A percentile compares a stretch with the other conserved stretches of the same genome.
phyloP scores from a whole-genome alignment of 35 echinoderm and acorn worm species.

The Ophioderma brevispina region DNA sequence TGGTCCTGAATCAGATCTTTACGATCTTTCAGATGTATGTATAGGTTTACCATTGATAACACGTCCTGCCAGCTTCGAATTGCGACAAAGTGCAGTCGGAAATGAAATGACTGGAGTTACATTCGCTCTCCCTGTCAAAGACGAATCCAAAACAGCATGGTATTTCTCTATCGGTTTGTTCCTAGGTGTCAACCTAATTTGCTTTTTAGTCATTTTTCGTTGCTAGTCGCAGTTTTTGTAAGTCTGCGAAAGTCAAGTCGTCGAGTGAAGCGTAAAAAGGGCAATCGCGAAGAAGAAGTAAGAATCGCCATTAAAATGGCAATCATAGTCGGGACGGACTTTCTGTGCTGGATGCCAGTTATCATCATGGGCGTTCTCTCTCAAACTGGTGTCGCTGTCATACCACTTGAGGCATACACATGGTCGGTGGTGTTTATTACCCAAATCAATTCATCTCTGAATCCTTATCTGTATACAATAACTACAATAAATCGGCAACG shows the following conservation, averaged over 20 bases:
- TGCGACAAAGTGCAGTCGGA: not conserved
- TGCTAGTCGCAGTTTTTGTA: conserved; percentile 71
- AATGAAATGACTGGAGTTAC: conserved; percentile 28
- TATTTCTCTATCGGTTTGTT: conserved; percentile 61
- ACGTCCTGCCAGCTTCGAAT: not conserved
- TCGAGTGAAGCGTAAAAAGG: not conserved
- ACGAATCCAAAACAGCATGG: conserved; percentile 40
- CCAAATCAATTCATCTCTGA: conserved; percentile 76
- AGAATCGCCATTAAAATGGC: conserved; percentile 73
- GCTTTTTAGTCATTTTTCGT: conserved; percentile 48
- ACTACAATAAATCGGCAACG: too few relatives aligned
- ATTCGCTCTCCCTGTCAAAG: not conserved
- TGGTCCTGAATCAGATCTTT: conserved; percentile 18
- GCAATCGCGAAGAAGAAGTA: conserved; percentile 12
- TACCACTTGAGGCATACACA: conserved; percentile 50
- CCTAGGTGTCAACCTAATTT: conserved; percentile 52
- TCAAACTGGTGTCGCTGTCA: conserved; percentile 18
- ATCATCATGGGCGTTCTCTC: conserved; percentile 73
- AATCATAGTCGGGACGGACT: conserved; percentile 68
- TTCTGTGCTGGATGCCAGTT: conserved; percentile 80
- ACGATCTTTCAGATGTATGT: conserved; percentile 73
- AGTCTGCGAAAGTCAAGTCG: conserved; percentile 33
- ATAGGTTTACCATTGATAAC: conserved; percentile 65
- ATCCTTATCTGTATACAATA: conserved; percentile 76
- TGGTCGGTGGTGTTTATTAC: conserved; percentile 79